Evolutionary conservation across 2,797 vertebrate species (phyloP).

Genomic region (Poeciliopsis infans): DNA sequence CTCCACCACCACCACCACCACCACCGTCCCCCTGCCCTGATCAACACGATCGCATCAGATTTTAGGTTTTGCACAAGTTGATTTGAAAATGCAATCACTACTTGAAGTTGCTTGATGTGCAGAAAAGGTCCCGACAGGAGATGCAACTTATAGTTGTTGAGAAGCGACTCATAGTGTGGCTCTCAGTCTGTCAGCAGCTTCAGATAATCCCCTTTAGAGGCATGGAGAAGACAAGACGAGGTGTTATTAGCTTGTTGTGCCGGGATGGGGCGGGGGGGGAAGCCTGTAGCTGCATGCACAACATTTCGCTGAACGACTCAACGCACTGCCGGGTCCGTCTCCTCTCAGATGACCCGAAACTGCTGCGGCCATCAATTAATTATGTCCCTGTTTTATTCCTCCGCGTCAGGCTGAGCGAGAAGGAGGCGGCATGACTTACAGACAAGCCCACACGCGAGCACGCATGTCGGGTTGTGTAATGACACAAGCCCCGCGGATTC

Average conservation of each 20-base stretch:
- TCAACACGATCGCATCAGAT: slow-evolving; percentile 21
- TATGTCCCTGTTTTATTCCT: slow-evolving; percentile 6
- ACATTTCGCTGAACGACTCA: neutral
- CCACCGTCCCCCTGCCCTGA: slow-evolving; percentile 7
- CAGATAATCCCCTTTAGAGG: slow-evolving; percentile 61
- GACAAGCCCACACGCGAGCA: neutral
- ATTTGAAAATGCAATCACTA: neutral
- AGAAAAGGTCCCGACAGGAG: slow-evolving; percentile 1
- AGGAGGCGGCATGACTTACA: neutral
- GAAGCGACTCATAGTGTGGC: neutral
- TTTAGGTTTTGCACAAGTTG: neutral
- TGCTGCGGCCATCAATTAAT: slow-evolving; percentile 50
- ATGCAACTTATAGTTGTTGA: neutral
- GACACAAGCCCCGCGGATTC: slow-evolving; percentile 18
- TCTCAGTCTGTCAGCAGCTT: slow-evolving; percentile 37
- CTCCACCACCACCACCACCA: neutral
- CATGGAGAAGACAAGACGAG: slow-evolving; percentile 22
- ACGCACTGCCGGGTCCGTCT: neutral
- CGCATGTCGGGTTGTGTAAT: slow-evolving; percentile 2
- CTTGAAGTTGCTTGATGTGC: slow-evolving; percentile 8
- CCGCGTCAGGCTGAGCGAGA: slow-evolving; percentile 2
- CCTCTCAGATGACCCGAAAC: slow-evolving; percentile 46
- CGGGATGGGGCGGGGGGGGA: no score
- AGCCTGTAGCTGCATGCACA: slow-evolving; percentile 17
- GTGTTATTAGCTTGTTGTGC: slow-evolving; percentile 45